Percentiles rank a stretch among this genome's conserved stretches.
Conservation (phyloP, 2,888 invertebrate species). For the Aethes cnicana region DNA sequence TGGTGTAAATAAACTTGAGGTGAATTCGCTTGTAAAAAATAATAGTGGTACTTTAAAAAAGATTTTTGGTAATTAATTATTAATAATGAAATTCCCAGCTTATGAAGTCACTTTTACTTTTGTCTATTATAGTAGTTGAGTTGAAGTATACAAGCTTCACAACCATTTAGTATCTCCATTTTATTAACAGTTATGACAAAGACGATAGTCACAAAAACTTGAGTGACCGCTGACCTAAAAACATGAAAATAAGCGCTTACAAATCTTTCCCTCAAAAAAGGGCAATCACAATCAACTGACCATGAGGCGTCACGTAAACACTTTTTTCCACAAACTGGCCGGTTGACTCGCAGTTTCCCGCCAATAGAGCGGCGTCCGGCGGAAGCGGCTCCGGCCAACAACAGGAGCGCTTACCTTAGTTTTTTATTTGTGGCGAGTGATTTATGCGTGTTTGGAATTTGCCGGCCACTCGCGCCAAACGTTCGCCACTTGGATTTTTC, state of each 20-base stretch:
- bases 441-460: slow-evolving; percentile 80
- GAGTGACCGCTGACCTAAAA: no score
- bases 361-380: slow-evolving; percentile 74
- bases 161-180: no score
- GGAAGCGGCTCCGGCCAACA: slow-evolving; percentile 72
- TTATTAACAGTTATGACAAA: no score
- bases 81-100: no score
- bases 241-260: slow-evolving; percentile 5
- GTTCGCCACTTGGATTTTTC: slow-evolving; percentile 66
- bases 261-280: slow-evolving; percentile 3
- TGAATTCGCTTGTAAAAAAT: slow-evolving; percentile 8
- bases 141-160: no score
- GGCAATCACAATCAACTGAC: slow-evolving; percentile 23
- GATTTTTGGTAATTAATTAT: no score
- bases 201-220: no score
- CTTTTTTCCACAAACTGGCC: slow-evolving; percentile 70
- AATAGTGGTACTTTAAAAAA: background rate
- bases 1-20: slow-evolving; percentile 30
- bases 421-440: slow-evolving; percentile 78
- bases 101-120: no score
- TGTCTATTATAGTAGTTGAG: no score
- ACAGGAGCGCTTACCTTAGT: slow-evolving; percentile 81
- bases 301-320: slow-evolving; percentile 40
- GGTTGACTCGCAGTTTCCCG: slow-evolving; percentile 73
- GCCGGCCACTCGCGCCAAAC: slow-evolving; percentile 64